These are phyloP conservation scores for Calephelis nemesis DNA, from an alignment of 1,140 invertebrate species.

Conservation along the genomic window DNA sequence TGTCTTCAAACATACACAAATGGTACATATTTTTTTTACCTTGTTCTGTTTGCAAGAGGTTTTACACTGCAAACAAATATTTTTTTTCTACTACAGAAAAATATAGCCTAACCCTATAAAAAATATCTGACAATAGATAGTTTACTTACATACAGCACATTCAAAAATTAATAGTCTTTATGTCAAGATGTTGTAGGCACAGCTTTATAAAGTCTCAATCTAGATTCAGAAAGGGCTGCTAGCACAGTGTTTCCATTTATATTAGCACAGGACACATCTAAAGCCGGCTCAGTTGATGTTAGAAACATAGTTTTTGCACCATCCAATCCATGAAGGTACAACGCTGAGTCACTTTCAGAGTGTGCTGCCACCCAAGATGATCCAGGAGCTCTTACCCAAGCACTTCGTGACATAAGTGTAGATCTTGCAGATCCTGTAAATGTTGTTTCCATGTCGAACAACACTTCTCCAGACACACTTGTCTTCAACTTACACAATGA, in stretches of 20 bases:
- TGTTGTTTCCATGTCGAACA: constrained; percentile 52
- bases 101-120: too few relatives aligned
- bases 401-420: constrained; percentile 49
- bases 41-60: too few relatives aligned
- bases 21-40: too few relatives aligned
- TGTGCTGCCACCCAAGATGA: constrained; percentile 81
- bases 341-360: constrained; percentile 81
- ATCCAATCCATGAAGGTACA: constrained; percentile 85
- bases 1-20: too few relatives aligned
- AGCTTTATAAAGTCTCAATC: constrained; percentile 82
- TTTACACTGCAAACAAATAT: too few relatives aligned
- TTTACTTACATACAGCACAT: too few relatives aligned
- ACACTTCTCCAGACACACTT: constrained; percentile 56
- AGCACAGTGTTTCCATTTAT: constrained; percentile 78
- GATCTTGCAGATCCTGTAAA: constrained; percentile 50
- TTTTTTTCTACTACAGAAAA: too few relatives aligned
- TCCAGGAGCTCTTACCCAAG: constrained; percentile 48
- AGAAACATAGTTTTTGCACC: constrained; percentile 80
- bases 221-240: constrained; percentile 83
- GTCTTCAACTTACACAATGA: constrained; percentile 73
- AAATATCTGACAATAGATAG: too few relatives aligned
- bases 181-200: constrained; percentile 39
- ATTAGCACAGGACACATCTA: constrained; percentile 83
- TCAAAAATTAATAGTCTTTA: neutral
- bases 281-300: constrained; percentile 80